These are phyloP conservation scores for Lytechinus pictus DNA, from an alignment of 35 echinoderm and acorn worm species.

Conservation along the genomic window DNA sequence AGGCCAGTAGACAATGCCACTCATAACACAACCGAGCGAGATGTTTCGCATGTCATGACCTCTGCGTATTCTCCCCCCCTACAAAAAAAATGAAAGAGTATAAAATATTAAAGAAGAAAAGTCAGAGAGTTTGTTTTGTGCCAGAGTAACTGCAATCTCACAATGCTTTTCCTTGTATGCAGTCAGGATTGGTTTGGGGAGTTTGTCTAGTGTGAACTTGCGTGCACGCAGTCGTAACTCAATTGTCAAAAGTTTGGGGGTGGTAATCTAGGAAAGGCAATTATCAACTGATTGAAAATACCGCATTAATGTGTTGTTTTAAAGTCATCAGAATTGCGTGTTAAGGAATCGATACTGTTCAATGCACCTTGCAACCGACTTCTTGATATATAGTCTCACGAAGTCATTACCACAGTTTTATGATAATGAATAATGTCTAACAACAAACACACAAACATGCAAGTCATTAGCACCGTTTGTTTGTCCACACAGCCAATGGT, in stretches of 20 bases:
- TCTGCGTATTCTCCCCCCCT: neutral
- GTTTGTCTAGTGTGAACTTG: neutral
- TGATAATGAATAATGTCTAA: too few species aligned
- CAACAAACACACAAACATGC: too few species aligned
- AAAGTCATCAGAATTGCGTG: too few species aligned
- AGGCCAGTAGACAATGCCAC: constrained; percentile 31
- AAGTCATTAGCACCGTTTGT: too few species aligned
- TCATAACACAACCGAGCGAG: neutral
- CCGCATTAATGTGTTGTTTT: too few species aligned
- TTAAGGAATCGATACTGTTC: too few species aligned
- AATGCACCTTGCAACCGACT: too few species aligned
- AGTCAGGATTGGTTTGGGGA: neutral
- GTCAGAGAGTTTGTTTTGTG: neutral
- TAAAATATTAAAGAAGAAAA: neutral
- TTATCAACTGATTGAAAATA: too few species aligned
- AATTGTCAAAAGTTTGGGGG: neutral
- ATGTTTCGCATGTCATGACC: constrained; percentile 47
- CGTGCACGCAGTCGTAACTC: neutral
- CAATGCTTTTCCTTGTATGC: neutral
- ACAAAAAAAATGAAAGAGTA: neutral
- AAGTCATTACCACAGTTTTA: too few species aligned
- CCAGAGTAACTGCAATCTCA: neutral
- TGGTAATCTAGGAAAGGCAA: neutral
- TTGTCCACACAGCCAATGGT: too few species aligned
- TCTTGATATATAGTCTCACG: too few species aligned